Evolutionary conservation across 2,888 invertebrate species (phyloP).

Genomic region (Pristionchus japonicus): DNA sequence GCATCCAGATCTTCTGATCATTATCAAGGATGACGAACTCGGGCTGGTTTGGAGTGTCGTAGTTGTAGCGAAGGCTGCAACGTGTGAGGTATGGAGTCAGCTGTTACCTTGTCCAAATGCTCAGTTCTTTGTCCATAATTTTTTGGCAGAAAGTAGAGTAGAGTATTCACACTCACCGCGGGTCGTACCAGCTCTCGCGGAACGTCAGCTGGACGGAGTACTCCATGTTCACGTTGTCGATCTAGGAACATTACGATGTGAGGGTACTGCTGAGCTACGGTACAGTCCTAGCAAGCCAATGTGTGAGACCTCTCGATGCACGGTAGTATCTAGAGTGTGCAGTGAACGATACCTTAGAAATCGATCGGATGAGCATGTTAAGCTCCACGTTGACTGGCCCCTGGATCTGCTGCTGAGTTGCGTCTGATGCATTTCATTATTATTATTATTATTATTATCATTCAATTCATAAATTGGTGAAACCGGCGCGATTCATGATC

Average conservation of each 20-base stretch:
- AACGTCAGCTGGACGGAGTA: constrained; percentile 92
- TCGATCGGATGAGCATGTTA: constrained; percentile 46
- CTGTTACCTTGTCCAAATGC: background rate
- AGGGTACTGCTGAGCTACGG: background rate
- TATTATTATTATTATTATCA: no score
- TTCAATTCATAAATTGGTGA: no score
- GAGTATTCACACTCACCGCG: constrained; percentile 77
- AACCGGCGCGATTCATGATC: no score
- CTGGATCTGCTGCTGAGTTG: background rate
- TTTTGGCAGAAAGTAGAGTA: background rate
- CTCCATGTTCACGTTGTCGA: constrained; percentile 68
- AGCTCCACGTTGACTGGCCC: constrained; percentile 35
- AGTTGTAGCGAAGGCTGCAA: constrained; percentile 40
- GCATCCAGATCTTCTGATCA: constrained; percentile 92
- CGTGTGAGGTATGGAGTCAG: constrained; percentile 76
- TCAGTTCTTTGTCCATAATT: background rate
- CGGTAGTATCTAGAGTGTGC: no score
- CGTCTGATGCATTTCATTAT: background rate
- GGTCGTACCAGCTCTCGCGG: constrained; percentile 92
- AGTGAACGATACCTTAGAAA: constrained; percentile 25
- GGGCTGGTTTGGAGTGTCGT: constrained; percentile 58
- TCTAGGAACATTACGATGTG: constrained; percentile 50
- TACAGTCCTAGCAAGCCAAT: no score
- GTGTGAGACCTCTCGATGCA: no score
- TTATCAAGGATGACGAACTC: constrained; percentile 72